phyloP scores from a whole-genome alignment of 2,797 vertebrate species.

The Bufotes viridis region DNA sequence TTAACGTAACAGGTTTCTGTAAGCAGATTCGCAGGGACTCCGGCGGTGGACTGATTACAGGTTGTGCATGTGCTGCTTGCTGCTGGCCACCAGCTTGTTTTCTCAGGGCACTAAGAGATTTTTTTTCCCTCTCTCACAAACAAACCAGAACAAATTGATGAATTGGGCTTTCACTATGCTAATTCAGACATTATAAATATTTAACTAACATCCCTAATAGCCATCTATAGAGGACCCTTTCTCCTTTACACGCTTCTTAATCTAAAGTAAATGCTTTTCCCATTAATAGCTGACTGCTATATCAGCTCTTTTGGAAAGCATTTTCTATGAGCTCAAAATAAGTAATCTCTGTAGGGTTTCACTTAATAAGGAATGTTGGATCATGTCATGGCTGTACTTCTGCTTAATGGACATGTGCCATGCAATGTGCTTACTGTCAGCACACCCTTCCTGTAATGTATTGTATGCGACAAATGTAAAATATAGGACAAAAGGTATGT shows the following conservation, averaged over 20 bases:
- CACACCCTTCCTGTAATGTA: slow-evolving; percentile 38
- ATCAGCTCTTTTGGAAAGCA: slow-evolving; percentile 68
- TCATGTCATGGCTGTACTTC: slow-evolving; percentile 60
- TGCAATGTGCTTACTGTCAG: slow-evolving; percentile 41
- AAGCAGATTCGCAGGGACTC: slow-evolving; percentile 71
- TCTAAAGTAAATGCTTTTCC: slow-evolving; percentile 76
- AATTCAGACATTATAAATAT: slow-evolving; percentile 84
- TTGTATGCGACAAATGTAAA: neutral
- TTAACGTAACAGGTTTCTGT: slow-evolving; percentile 68
- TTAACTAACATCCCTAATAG: slow-evolving; percentile 78
- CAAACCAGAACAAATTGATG: slow-evolving; percentile 81
- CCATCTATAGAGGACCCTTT: slow-evolving; percentile 70
- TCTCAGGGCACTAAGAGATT: slow-evolving; percentile 63
- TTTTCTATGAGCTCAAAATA: slow-evolving; percentile 62
- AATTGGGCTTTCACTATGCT: slow-evolving; percentile 83
- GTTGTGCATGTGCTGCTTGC: slow-evolving; percentile 64
- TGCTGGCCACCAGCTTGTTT: slow-evolving; percentile 67
- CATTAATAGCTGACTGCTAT: slow-evolving; percentile 73
- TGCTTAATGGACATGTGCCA: slow-evolving; percentile 44
- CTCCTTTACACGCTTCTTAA: slow-evolving; percentile 72
- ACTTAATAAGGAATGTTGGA: slow-evolving; percentile 61
- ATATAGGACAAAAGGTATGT: neutral
- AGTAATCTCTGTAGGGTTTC: slow-evolving; percentile 52
- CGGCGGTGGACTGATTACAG: slow-evolving; percentile 68
- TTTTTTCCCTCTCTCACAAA: slow-evolving; percentile 66